Evolutionary conservation across 2,113 vertebrate species (phyloP).

Genomic region (Cyphomyrus discorhynchus): DNA sequence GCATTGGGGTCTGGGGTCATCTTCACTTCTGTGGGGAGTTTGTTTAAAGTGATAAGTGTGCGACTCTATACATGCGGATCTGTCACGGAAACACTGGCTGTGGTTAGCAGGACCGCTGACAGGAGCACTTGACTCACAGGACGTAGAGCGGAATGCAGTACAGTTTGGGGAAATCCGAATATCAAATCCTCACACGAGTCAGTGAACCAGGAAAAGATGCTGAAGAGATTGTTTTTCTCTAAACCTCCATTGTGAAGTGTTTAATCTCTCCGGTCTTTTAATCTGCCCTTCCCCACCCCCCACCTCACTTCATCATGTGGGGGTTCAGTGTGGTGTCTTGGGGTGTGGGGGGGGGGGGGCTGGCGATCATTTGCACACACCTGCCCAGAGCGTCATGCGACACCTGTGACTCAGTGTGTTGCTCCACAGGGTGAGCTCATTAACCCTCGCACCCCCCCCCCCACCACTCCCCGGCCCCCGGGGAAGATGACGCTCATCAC

Average conservation of each 20-base stretch:
- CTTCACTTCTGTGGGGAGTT: not conserved
- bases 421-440: slow-evolving; percentile 63
- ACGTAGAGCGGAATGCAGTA: not conserved
- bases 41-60: not conserved
- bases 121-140: not conserved
- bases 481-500: slow-evolving; percentile 49
- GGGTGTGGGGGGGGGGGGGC: not conserved
- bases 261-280: not conserved
- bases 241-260: not conserved
- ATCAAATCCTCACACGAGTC: not conserved
- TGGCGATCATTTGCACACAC: slow-evolving; percentile 29
- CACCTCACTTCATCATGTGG: not conserved
- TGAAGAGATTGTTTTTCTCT: not conserved
- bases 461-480: slow-evolving; percentile 64
- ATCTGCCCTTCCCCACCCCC: not conserved
- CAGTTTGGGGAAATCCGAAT: not conserved
- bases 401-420: slow-evolving; percentile 64
- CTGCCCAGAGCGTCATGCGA: slow-evolving; percentile 61
- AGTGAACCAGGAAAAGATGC: slow-evolving; percentile 5
- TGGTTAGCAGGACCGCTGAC: not conserved
- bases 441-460: slow-evolving; percentile 61
- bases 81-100: not conserved
- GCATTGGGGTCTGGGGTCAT: not conserved
- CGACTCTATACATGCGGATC: not conserved
- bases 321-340: not conserved